Conservation (phyloP, 2,888 invertebrate genomes). For the Nemapogon koenigi region DNA sequence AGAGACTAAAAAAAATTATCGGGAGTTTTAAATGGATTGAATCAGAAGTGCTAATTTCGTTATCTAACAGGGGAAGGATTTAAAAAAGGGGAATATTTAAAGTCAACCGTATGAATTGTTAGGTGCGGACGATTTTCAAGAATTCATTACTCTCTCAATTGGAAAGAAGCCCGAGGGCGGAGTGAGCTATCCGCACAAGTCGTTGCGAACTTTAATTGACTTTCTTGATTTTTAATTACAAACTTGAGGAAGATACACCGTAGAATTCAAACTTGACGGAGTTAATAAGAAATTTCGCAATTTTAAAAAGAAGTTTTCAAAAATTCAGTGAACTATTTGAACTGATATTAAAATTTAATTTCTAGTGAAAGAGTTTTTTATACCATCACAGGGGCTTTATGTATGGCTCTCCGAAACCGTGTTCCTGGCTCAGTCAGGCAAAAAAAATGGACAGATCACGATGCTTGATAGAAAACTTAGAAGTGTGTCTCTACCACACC, state of each 20-base stretch:
- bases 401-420: background rate
- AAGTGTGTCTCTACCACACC: too few species aligned
- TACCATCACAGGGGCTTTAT: background rate
- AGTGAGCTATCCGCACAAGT: background rate
- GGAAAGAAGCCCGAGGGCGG: conserved; percentile 22
- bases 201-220: conserved; percentile 47
- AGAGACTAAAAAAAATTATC: too few species aligned
- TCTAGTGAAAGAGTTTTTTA: background rate
- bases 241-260: conserved; percentile 38
- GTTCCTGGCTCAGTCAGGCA: too few species aligned
- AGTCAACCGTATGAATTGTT: too few species aligned
- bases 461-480: too few species aligned
- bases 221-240: conserved; percentile 58
- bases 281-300: conserved; percentile 1
- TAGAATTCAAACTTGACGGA: conserved; percentile 9
- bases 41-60: too few species aligned
- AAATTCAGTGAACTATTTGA: background rate
- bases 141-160: conserved; percentile 37
- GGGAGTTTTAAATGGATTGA: too few species aligned
- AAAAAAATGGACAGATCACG: too few species aligned
- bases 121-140: conserved; percentile 36
- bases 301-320: background rate
- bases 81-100: too few species aligned
- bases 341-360: background rate
- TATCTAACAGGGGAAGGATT: too few species aligned